Evolutionary conservation across 2,797 vertebrate genomes (phyloP), one percentile per base, ranked within the genome.

Genomic region (Takifugu rubripes): DNA sequence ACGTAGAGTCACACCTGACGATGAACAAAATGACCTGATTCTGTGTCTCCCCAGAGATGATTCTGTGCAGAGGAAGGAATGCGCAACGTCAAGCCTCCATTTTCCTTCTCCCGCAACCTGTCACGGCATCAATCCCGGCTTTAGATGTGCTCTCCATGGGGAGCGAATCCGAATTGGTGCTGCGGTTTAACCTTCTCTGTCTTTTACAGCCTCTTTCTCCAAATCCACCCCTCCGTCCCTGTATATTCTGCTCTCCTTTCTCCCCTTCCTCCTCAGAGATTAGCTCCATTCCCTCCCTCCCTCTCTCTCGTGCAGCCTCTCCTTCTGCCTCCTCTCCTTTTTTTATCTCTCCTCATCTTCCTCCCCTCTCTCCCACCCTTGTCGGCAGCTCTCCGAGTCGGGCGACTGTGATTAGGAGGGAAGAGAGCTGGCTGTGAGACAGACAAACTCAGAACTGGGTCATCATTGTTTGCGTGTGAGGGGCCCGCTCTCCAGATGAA

Each of bases 361-460:
- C 16, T 25, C 26, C 49, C 11, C 52, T 5, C 48, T 40, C 24
- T 25, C 55, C 52, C 49, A 51, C 55, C 51, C 53, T 56, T 80
- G 83, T 87, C 71, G 4, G 85, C 76, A 85, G 75, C 81, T 79
- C 69, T 63, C 21, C 21, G 72, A 82, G 84, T 83, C 69, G 55
- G 78, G 82, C 84, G 83, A 87, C 83, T 83, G 49, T 87, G 88
- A 88, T 88, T 89, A 89, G 84, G 86, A 87, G 78, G 36, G 85
- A 81, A 77, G 75, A 86, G 82, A 88, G 84, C 84, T 80, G 82
- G 82, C 81, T 84, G 82, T 78, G 79, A 87, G 82, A 87, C 78
- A 84, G 74, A 81, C 73, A 86, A 82, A 87, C 83, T 75, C 75
- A 84, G 80, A 90, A 91, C 72, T 87, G 83, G 88, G 88, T 89